Evolutionary conservation across 2,888 invertebrate species (phyloP).

Genomic region (Cerastis leucographa): DNA sequence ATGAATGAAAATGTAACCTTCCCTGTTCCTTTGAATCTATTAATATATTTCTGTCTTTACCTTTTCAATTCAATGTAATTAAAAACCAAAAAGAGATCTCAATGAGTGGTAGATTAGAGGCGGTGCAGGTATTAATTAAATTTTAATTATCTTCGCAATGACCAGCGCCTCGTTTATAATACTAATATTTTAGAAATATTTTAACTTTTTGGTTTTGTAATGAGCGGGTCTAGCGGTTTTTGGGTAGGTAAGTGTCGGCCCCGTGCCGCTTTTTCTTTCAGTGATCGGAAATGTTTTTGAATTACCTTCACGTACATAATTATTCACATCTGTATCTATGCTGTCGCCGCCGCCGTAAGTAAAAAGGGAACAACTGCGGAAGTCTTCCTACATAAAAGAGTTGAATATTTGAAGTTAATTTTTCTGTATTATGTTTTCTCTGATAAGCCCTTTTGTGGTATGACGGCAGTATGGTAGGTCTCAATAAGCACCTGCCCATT

Average conservation of each 20-base stretch:
- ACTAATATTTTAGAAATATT: background rate
- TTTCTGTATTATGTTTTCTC: too few relatives aligned
- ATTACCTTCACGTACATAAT: background rate
- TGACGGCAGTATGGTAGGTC: background rate
- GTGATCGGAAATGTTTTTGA: background rate
- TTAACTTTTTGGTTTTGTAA: background rate
- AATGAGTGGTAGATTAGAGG: background rate
- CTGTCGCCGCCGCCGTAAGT: too few relatives aligned
- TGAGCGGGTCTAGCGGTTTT: background rate
- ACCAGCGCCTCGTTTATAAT: background rate
- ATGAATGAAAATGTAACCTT: background rate
- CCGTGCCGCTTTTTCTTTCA: background rate
- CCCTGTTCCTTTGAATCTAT: conserved; percentile 9
- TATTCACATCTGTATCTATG: too few relatives aligned
- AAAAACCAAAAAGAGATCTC: conserved; percentile 7
- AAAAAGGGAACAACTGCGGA: too few relatives aligned
- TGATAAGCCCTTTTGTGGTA: too few relatives aligned
- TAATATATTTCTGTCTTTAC: conserved; percentile 1
- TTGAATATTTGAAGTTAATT: too few relatives aligned
- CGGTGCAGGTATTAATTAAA: conserved; percentile 4
- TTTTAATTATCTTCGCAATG: background rate
- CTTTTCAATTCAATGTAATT: conserved; percentile 7
- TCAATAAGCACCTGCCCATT: too few relatives aligned
- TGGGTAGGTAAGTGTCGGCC: background rate
- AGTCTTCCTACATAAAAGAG: too few relatives aligned